These are phyloP conservation scores for Megamerina dolium DNA, from an alignment of 2,888 invertebrate species.

Conservation along the genomic window DNA sequence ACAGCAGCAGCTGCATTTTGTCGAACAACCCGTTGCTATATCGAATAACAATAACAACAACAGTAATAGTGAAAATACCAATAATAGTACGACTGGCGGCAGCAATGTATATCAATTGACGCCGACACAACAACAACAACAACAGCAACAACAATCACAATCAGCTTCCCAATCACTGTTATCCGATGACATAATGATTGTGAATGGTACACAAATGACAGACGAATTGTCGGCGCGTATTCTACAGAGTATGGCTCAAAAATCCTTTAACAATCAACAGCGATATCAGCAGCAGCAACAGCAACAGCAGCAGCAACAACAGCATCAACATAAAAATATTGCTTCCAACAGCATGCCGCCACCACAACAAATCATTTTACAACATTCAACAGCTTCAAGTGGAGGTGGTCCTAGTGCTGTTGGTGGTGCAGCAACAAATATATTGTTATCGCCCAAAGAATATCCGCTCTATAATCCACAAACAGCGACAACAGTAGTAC, in stretches of 20 bases:
- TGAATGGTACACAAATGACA: slow-evolving; percentile 49
- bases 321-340: slow-evolving; percentile 17
- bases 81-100: slow-evolving; percentile 18
- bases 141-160: slow-evolving; percentile 23
- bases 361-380: slow-evolving; percentile 23
- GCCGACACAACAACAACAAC: slow-evolving; percentile 24
- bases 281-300: slow-evolving; percentile 33
- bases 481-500: slow-evolving; percentile 21
- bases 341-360: slow-evolving; percentile 24
- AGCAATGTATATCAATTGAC: slow-evolving; percentile 23
- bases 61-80: slow-evolving; percentile 20
- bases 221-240: slow-evolving; percentile 48
- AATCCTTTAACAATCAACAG: slow-evolving; percentile 39
- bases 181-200: slow-evolving; percentile 47
- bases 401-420: too few relatives aligned
- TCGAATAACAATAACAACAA: slow-evolving; percentile 8
- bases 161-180: slow-evolving; percentile 27
- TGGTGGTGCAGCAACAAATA: slow-evolving; percentile 26
- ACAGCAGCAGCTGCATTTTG: slow-evolving; percentile 18
- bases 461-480: slow-evolving; percentile 32
- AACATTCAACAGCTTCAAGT: slow-evolving; percentile 7
- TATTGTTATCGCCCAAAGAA: slow-evolving; percentile 37
- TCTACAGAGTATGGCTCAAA: slow-evolving; percentile 48
- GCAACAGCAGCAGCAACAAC: slow-evolving; percentile 23
- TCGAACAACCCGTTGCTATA: slow-evolving; percentile 11